A percentile compares a stretch with the other conserved stretches of the same genome.
These are phyloP conservation scores for Hucho hucho DNA, from an alignment of 2,113 vertebrate genomes.

Conservation along the genomic window DNA sequence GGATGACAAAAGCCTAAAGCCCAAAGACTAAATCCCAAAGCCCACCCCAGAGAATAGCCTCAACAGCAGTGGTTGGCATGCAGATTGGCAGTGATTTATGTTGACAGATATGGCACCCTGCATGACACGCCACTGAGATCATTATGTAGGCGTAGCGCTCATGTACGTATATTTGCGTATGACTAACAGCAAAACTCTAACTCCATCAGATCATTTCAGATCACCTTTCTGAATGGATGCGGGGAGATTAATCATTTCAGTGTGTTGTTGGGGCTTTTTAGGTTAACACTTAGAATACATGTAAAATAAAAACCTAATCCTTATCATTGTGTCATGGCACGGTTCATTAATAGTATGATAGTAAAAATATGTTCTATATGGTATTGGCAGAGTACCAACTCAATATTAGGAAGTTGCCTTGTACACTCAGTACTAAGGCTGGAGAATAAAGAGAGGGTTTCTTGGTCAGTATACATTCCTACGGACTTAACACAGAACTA, in stretches of 20 bases:
- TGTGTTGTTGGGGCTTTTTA: slow-evolving; percentile 18
- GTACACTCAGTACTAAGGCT: too few species aligned
- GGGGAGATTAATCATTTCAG: slow-evolving; percentile 7
- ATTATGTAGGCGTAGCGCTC: slow-evolving; percentile 38
- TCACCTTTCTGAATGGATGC: slow-evolving; percentile 25
- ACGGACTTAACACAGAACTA: neutral
- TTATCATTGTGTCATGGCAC: too few species aligned
- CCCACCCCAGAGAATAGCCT: neutral
- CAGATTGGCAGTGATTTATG: slow-evolving; percentile 39
- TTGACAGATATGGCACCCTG: slow-evolving; percentile 30
- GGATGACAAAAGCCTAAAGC: neutral
- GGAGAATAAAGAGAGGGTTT: neutral
- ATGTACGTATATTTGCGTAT: slow-evolving; percentile 58
- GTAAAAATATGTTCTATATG: too few species aligned
- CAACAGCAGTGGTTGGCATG: slow-evolving; percentile 13
- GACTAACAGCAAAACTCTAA: slow-evolving; percentile 17
- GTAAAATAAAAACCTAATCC: too few species aligned
- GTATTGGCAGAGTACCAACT: too few species aligned
- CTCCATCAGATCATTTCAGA: slow-evolving; percentile 38
- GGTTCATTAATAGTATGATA: too few species aligned
- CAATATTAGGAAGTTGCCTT: too few species aligned
- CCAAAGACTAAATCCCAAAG: neutral
- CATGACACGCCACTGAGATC: slow-evolving; percentile 47
- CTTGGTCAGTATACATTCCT: neutral
- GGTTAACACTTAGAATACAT: too few species aligned